Conservation (phyloP, 2,888 invertebrate genomes). For the Drosophila falleni region DNA sequence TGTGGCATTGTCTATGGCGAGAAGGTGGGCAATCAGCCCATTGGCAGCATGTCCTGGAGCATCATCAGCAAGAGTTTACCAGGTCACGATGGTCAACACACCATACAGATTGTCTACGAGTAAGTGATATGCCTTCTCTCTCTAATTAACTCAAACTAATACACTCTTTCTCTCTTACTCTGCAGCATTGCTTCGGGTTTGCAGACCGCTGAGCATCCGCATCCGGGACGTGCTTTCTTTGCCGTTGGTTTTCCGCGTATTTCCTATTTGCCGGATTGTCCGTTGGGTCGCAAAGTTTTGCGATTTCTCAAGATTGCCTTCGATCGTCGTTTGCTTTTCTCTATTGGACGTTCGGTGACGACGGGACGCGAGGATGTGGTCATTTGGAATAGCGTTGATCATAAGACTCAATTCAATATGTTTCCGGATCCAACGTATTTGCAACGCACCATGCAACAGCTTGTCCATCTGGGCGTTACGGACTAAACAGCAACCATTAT, state of each 20-base stretch:
- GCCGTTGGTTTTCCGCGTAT: conserved; percentile 94
- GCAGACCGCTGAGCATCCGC: conserved; percentile 92
- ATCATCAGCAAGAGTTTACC: conserved; percentile 90
- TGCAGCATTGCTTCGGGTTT: conserved; percentile 93
- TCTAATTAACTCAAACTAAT: neutral
- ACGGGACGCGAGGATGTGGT: conserved; percentile 96
- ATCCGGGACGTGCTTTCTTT: conserved; percentile 94
- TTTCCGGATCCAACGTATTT: conserved; percentile 93
- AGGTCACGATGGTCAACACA: conserved; percentile 88
- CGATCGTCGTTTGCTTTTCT: conserved; percentile 93
- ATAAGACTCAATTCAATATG: conserved; percentile 92
- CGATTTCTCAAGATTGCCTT: conserved; percentile 92
- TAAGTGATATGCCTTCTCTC: conserved; percentile 84
- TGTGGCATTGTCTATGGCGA: conserved; percentile 95
- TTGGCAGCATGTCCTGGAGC: conserved; percentile 93
- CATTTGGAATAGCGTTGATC: conserved; percentile 96
- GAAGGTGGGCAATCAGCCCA: conserved; percentile 92
- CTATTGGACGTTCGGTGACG: conserved; percentile 94
- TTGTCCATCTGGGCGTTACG: conserved; percentile 86
- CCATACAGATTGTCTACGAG: conserved; percentile 94
- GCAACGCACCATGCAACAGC: conserved; percentile 86
- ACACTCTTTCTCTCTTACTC: conserved; percentile 16
- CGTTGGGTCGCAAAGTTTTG: conserved; percentile 92
- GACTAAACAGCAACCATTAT: conserved; percentile 68
- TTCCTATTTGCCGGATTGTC: conserved; percentile 93